phyloP scores from a whole-genome alignment of 1,140 invertebrate species.

The Eueides isabella region DNA sequence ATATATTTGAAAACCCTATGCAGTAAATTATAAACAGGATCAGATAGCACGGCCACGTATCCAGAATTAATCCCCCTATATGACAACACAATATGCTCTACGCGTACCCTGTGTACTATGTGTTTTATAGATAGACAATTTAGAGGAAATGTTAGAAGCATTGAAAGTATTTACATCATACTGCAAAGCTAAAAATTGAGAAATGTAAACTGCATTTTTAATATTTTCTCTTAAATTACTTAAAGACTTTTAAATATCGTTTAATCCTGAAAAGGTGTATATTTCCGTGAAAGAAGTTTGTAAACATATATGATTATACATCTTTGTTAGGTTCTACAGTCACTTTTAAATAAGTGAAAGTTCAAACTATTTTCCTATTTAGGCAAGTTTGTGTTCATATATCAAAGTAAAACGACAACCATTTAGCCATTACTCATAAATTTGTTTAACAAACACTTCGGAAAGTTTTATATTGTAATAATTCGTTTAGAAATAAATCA shows the following conservation, averaged over 20 bases:
- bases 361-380: constrained; percentile 20
- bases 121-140: background rate
- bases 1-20: constrained; percentile 37
- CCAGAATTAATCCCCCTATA: constrained; percentile 73
- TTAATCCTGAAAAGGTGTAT: too few species aligned
- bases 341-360: background rate
- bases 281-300: background rate
- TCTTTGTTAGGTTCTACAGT: background rate
- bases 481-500: constrained; percentile 34
- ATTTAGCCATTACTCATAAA: constrained; percentile 33
- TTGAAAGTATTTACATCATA: background rate
- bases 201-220: background rate
- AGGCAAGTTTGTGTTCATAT: constrained; percentile 28
- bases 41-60: constrained; percentile 73
- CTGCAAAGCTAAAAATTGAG: background rate
- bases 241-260: too few species aligned
- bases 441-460: constrained; percentile 37
- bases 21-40: constrained; percentile 59
- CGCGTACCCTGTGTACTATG: background rate
- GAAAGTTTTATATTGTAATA: constrained; percentile 33
- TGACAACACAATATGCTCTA: constrained; percentile 60
- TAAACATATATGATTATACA: background rate
- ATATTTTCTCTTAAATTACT: too few species aligned
- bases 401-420: constrained; percentile 32
- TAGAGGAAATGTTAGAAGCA: background rate